A percentile compares a stretch with the other conserved stretches of the same genome.
Evolutionary conservation across 2,888 invertebrate species (phyloP).

Genomic region (Stenodera caucasica): DNA sequence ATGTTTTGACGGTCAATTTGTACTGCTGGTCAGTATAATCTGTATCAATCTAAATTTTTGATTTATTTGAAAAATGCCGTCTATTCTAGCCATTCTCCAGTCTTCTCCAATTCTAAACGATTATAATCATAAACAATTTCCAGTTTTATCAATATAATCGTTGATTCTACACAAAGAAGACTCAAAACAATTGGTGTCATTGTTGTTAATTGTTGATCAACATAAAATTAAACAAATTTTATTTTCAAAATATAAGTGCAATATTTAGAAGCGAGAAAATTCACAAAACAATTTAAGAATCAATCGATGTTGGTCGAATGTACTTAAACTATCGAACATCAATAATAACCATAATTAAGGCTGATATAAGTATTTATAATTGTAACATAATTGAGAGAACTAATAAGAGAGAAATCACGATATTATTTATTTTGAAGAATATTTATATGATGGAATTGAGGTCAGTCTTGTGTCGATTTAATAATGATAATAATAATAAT

Average conservation of each 20-base stretch:
- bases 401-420: constrained; percentile 27
- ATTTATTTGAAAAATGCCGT: not conserved
- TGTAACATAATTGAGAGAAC: constrained; percentile 25
- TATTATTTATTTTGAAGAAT: constrained; percentile 35
- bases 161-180: constrained; percentile 16
- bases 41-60: not conserved
- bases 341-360: constrained; percentile 32
- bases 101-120: not conserved
- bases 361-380: constrained; percentile 37
- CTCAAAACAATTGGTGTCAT: constrained; percentile 17
- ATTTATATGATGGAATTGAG: constrained; percentile 31
- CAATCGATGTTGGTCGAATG: constrained; percentile 14
- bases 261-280: no score
- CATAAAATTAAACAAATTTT: constrained; percentile 16
- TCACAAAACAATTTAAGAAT: constrained; percentile 11
- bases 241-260: constrained; percentile 10
- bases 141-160: not conserved
- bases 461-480: constrained; percentile 9
- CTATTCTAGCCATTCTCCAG: not conserved
- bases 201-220: constrained; percentile 26
- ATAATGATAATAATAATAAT: constrained; percentile 5
- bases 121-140: not conserved
- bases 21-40: constrained; percentile 37
- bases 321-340: not conserved
- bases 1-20: not conserved